phyloP scores from a whole-genome alignment of 2,113 vertebrate genomes.

The Proterorhinus semilunaris region DNA sequence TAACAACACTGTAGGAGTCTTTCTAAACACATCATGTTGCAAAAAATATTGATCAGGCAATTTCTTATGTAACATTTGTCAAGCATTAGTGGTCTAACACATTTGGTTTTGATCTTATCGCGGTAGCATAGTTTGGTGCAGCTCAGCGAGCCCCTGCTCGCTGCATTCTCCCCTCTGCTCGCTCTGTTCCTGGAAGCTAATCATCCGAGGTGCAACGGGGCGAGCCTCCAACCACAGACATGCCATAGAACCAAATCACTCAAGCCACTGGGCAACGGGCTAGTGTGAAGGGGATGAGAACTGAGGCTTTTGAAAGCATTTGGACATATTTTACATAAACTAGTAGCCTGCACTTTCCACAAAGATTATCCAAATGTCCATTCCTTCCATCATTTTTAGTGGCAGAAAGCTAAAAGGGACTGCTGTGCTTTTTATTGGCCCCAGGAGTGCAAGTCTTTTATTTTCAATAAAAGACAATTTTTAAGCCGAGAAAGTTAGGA shows the following conservation, averaged over 20 bases:
- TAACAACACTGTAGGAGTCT: no score
- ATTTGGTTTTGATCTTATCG: constrained; percentile 64
- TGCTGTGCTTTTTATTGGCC: no score
- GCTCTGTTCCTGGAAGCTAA: constrained; percentile 56
- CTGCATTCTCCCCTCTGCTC: constrained; percentile 49
- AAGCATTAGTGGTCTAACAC: constrained; percentile 4
- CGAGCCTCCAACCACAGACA: constrained; percentile 40
- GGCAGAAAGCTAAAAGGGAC: neutral
- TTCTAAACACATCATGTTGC: no score
- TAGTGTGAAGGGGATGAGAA: neutral
- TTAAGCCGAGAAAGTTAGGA: no score
- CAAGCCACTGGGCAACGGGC: neutral
- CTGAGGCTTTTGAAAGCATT: neutral
- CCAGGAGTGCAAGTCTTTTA: no score
- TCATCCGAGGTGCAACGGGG: constrained; percentile 27
- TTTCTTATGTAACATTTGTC: neutral
- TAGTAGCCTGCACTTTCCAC: neutral
- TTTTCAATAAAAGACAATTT: no score
- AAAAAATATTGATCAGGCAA: no score
- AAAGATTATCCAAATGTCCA: neutral
- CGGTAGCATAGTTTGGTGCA: constrained; percentile 56
- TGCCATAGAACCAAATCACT: constrained; percentile 38
- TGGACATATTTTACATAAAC: neutral
- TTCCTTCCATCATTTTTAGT: neutral
- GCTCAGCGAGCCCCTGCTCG: constrained; percentile 43